These are phyloP conservation scores for Enoplosus armatus DNA, from an alignment of 2,797 vertebrate species.

Conservation along the genomic window DNA sequence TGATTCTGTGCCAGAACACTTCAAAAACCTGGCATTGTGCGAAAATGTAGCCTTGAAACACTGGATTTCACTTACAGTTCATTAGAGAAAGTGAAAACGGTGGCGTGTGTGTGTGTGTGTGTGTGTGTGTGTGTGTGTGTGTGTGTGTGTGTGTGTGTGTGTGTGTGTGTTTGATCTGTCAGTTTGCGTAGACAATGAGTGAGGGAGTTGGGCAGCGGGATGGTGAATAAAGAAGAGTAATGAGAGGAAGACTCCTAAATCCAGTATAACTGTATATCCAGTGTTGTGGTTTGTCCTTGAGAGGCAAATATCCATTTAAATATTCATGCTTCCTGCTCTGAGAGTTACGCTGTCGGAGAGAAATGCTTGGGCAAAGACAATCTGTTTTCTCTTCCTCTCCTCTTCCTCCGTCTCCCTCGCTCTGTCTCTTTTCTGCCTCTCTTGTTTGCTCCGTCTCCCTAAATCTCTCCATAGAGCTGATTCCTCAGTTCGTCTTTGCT, in stretches of 20 bases:
- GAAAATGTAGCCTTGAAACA: slow-evolving; percentile 9
- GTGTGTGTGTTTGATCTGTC: slow-evolving; percentile 17
- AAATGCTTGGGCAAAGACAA: background rate
- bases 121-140: slow-evolving; percentile 23
- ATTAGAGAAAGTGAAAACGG: slow-evolving; percentile 13
- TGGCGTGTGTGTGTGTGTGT: slow-evolving; percentile 26
- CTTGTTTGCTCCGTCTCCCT: too few species aligned
- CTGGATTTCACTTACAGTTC: slow-evolving; percentile 8
- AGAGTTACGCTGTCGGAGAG: slow-evolving; percentile 16
- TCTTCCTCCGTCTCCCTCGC: background rate
- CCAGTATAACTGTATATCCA: slow-evolving; percentile 5
- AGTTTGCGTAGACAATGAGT: slow-evolving; percentile 5
- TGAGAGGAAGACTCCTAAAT: slow-evolving; percentile 33
- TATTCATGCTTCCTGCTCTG: slow-evolving; percentile 43
- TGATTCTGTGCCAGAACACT: background rate
- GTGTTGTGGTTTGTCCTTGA: slow-evolving; percentile 51
- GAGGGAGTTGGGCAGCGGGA: slow-evolving; percentile 53
- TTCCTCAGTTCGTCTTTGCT: background rate
- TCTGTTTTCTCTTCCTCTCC: background rate
- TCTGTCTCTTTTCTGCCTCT: background rate
- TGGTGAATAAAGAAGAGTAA: slow-evolving; percentile 40
- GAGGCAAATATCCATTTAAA: slow-evolving; percentile 47
- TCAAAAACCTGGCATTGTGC: background rate
- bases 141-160: slow-evolving; percentile 15
- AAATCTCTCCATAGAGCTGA: background rate